phyloP scores from a whole-genome alignment of 2,113 vertebrate genomes.

The Oriolus oriolus region DNA sequence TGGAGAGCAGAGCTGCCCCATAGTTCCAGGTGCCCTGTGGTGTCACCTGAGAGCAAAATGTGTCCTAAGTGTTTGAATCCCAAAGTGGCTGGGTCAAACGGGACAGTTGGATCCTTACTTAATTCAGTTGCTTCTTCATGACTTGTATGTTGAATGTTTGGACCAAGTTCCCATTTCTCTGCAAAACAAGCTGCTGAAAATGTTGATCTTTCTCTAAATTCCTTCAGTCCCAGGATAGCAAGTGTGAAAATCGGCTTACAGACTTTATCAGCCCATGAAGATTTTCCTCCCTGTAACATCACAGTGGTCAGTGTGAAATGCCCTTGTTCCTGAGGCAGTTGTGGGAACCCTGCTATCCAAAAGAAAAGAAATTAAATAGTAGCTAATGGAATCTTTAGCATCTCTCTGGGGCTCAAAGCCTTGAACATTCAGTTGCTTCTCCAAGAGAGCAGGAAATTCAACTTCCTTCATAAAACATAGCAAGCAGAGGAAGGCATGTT shows the following conservation, averaged over 20 bases:
- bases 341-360: not conserved
- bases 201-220: not conserved
- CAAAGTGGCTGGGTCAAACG: not conserved
- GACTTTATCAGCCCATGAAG: fast-evolving
- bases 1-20: not conserved
- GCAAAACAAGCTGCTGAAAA: not conserved
- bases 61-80: not conserved
- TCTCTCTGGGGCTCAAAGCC: not conserved
- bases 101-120: not conserved
- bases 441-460: not conserved
- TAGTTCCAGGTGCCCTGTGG: not conserved
- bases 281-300: not conserved
- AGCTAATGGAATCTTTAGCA: not conserved
- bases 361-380: not conserved
- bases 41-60: not conserved
- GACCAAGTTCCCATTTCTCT: not conserved
- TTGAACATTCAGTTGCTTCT: not conserved
- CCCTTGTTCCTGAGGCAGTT: not conserved
- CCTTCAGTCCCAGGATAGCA: not conserved
- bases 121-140: not conserved
- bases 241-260: not conserved
- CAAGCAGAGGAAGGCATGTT: not conserved
- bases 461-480: not conserved
- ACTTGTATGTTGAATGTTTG: not conserved
- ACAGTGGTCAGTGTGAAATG: not conserved